Conservation (phyloP, 2,888 invertebrate genomes). For the Mythimna albipuncta region DNA sequence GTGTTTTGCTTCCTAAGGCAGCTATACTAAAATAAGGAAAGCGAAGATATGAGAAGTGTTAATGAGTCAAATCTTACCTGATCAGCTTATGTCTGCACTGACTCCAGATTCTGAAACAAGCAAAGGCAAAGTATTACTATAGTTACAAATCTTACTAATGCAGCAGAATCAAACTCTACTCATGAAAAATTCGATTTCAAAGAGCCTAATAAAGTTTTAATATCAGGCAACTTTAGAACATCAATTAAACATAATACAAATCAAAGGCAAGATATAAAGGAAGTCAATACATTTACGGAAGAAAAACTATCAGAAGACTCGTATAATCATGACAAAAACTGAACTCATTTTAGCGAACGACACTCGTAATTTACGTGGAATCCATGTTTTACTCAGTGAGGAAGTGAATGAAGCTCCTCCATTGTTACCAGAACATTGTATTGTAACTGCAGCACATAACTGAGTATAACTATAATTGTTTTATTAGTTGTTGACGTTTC, state of each 20-base stretch:
- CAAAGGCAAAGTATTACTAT: neutral
- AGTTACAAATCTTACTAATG: neutral
- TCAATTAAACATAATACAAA: slow-evolving; percentile 1
- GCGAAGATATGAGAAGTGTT: neutral
- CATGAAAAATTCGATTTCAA: neutral
- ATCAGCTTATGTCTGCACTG: slow-evolving; percentile 49
- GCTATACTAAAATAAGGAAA: neutral
- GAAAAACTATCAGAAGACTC: slow-evolving; percentile 38
- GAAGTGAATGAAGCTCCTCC: slow-evolving; percentile 51
- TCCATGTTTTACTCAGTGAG: slow-evolving; percentile 57
- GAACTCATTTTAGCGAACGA: slow-evolving; percentile 42
- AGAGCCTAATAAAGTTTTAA: neutral
- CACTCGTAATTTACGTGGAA: slow-evolving; percentile 48
- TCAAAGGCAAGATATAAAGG: slow-evolving; percentile 42
- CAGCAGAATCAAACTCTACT: neutral
- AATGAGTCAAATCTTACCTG: slow-evolving; percentile 56
- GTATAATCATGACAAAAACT: slow-evolving; percentile 42
- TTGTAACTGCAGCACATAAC: slow-evolving; percentile 24
- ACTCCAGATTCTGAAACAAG: slow-evolving; percentile 68
- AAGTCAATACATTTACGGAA: slow-evolving; percentile 39
- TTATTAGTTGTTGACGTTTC: slow-evolving; percentile 43
- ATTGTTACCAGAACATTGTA: slow-evolving; percentile 56
- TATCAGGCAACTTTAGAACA: neutral
- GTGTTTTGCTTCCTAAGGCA: neutral
- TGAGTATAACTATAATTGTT: slow-evolving; percentile 37